phyloP scores from a whole-genome alignment of 2,113 vertebrate species.

The Lophius piscatorius region DNA sequence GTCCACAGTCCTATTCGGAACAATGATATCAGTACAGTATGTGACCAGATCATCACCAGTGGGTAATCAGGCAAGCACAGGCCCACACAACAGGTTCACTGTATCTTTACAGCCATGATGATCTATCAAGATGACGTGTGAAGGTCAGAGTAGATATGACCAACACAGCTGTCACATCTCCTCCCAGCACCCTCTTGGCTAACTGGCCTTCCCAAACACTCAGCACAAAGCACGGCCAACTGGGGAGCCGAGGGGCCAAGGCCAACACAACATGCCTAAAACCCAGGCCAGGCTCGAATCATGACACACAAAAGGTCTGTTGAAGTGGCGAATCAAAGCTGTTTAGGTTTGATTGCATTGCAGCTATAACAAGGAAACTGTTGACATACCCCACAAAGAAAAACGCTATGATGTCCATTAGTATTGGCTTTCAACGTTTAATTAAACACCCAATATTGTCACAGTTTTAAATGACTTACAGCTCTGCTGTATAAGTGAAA shows the following conservation, averaged over 20 bases:
- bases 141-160: constrained; percentile 80
- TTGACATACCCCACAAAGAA: constrained; percentile 4
- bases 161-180: constrained; percentile 79
- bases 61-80: constrained; percentile 41
- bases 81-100: constrained; percentile 58
- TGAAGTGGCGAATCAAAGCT: constrained; percentile 16
- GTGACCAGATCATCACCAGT: constrained; percentile 41
- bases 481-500: constrained; percentile 40
- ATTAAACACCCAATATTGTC: constrained; percentile 34
- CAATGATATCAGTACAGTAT: constrained; percentile 40
- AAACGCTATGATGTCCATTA: constrained; percentile 23
- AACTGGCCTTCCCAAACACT: constrained; percentile 70
- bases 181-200: constrained; percentile 63
- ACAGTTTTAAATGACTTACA: constrained; percentile 49
- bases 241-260: constrained; percentile 46
- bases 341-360: constrained; percentile 6
- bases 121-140: constrained; percentile 75
- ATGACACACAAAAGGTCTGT: constrained; percentile 21
- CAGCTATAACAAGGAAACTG: constrained; percentile 16
- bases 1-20: constrained; percentile 24
- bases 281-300: constrained; percentile 37
- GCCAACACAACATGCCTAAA: constrained; percentile 50
- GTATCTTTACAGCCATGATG: constrained; percentile 73
- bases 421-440: constrained; percentile 32
- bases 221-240: constrained; percentile 59